Conservation (phyloP, 1,140 invertebrate genomes). For the Drosophila nasuta region DNA sequence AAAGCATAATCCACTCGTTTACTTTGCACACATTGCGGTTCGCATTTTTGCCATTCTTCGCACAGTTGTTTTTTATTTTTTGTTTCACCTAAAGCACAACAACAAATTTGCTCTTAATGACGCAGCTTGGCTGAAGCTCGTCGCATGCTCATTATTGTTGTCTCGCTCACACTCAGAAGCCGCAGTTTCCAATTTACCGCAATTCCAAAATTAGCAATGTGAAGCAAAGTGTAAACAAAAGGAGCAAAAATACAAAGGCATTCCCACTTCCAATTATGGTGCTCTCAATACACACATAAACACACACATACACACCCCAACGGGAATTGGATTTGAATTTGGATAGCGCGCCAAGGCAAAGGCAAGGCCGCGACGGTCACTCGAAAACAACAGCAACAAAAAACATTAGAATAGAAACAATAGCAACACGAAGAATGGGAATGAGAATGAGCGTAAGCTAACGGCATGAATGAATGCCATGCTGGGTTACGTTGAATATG, state of each 20-base stretch:
- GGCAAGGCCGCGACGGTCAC: slow-evolving; percentile 32
- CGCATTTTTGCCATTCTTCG: slow-evolving; percentile 29
- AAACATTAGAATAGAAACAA: too few relatives aligned
- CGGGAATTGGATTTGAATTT: slow-evolving; percentile 41
- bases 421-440: slow-evolving; percentile 10
- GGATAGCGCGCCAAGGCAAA: slow-evolving; percentile 40
- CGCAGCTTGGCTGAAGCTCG: slow-evolving; percentile 29
- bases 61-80: slow-evolving; percentile 10
- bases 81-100: slow-evolving; percentile 18
- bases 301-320: slow-evolving; percentile 4
- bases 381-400: slow-evolving; percentile 2
- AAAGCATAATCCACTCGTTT: slow-evolving; percentile 28
- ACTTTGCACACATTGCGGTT: slow-evolving; percentile 24
- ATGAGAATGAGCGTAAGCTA: slow-evolving; percentile 28
- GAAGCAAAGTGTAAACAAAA: slow-evolving; percentile 19
- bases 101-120: slow-evolving; percentile 22
- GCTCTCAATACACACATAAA: slow-evolving; percentile 7
- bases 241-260: slow-evolving; percentile 19
- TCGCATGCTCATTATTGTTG: neutral
- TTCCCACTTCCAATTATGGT: slow-evolving; percentile 36
- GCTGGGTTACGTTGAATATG: slow-evolving; percentile 3
- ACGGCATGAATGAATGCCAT: slow-evolving; percentile 25
- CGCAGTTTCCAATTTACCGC: slow-evolving; percentile 8
- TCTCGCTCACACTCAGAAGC: neutral
- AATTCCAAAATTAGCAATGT: slow-evolving; percentile 34